Percentiles rank a stretch among this genome's conserved stretches.
Evolutionary conservation across 92 coral and sea anemone species (phyloP).

Genomic region (Palythoa heliodiscus): DNA sequence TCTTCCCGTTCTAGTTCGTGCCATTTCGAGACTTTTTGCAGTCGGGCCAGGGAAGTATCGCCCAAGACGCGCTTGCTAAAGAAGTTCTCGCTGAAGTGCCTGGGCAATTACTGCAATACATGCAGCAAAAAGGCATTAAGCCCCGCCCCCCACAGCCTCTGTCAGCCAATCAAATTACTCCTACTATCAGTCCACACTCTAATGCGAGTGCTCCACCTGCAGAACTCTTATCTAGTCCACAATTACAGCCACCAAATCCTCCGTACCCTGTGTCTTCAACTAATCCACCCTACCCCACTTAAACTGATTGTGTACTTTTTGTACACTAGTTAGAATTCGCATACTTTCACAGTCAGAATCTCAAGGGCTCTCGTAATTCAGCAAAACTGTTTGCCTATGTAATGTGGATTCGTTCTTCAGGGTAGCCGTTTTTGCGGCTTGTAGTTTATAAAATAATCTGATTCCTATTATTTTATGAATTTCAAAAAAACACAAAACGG

Average conservation of each 20-base stretch:
- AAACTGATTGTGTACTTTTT: background rate
- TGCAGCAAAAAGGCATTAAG: constrained; percentile 57
- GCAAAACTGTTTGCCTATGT: too few relatives aligned
- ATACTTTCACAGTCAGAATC: background rate
- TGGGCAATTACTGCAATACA: constrained; percentile 70
- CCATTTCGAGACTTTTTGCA: constrained; percentile 96
- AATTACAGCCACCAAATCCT: constrained; percentile 4
- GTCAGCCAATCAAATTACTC: constrained; percentile 56
- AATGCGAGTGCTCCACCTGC: constrained; percentile 53
- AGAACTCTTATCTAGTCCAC: constrained; percentile 30
- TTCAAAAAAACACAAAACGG: too few relatives aligned
- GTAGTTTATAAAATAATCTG: too few relatives aligned
- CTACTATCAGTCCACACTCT: constrained; percentile 52
- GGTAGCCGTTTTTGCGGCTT: too few relatives aligned
- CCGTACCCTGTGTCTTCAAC: constrained; percentile 47
- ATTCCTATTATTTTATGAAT: too few relatives aligned
- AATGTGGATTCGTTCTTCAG: too few relatives aligned
- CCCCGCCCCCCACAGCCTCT: constrained; percentile 67
- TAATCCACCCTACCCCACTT: constrained; percentile 33
- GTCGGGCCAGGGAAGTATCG: constrained; percentile 61
- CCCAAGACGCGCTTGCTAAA: constrained; percentile 75
- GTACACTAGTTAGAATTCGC: background rate
- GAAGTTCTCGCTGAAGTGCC: constrained; percentile 92
- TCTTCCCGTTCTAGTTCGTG: constrained; percentile 76
- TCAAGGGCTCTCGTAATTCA: background rate